Conservation (phyloP, 2,797 vertebrate genomes). For the Pelobates cultripes region DNA sequence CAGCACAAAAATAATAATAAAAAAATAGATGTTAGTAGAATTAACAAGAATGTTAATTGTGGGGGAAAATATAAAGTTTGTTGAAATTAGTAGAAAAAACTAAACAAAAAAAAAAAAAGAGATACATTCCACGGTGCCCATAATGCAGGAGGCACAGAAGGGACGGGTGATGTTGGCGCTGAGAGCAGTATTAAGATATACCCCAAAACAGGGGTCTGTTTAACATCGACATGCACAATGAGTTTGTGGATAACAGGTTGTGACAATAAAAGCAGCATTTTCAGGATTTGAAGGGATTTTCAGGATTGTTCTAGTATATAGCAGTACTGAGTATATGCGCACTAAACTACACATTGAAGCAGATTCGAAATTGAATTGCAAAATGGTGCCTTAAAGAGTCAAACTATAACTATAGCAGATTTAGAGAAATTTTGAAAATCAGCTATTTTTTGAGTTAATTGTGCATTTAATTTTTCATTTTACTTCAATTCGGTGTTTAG, state of each 20-base stretch:
- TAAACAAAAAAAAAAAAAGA: neutral
- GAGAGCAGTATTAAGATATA: neutral
- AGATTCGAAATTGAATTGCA: no score
- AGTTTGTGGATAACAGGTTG: neutral
- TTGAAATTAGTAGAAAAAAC: conserved; percentile 21
- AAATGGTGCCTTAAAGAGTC: no score
- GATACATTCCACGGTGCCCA: conserved; percentile 19
- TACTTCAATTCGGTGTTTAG: no score
- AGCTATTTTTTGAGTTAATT: no score
- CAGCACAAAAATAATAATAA: no score
- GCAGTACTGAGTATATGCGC: neutral
- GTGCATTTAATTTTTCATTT: no score
- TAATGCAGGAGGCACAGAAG: conserved; percentile 11
- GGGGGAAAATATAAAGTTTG: neutral
- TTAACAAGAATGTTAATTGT: neutral
- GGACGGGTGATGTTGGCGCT: neutral
- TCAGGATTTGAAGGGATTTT: neutral
- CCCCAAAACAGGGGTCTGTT: neutral
- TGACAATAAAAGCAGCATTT: conserved; percentile 15
- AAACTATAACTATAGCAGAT: no score
- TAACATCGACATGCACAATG: neutral
- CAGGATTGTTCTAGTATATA: neutral
- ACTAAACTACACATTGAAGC: neutral
- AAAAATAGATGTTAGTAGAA: conserved; percentile 22
- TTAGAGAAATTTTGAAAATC: no score